phyloP scores from a whole-genome alignment of 2,888 invertebrate genomes.

The Platypus cylindrus region DNA sequence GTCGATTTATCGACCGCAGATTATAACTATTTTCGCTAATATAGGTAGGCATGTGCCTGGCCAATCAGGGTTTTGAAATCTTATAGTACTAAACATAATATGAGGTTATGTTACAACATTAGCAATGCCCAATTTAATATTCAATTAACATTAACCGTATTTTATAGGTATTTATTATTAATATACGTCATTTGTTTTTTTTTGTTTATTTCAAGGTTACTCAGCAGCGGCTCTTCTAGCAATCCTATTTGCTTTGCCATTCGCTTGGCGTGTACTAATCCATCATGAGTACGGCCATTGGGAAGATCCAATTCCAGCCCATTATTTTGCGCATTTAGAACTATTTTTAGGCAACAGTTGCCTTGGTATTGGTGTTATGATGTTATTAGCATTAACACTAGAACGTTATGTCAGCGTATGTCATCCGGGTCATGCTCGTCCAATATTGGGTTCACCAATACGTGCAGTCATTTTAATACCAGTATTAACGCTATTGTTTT shows the following conservation, averaged over 20 bases:
- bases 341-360: conserved; percentile 55
- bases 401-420: conserved; percentile 66
- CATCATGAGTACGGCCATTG: conserved; percentile 54
- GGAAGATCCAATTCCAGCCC: conserved; percentile 50
- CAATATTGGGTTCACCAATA: conserved; percentile 46
- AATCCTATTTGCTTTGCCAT: conserved; percentile 55
- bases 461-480: conserved; percentile 52
- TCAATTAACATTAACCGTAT: too few relatives aligned
- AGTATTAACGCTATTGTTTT: conserved; percentile 50
- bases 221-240: conserved; percentile 66
- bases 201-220: conserved; percentile 43
- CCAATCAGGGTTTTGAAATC: too few relatives aligned
- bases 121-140: too few relatives aligned
- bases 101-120: too few relatives aligned
- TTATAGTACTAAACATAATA: too few relatives aligned
- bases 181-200: too few relatives aligned
- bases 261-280: conserved; percentile 51
- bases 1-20: too few relatives aligned
- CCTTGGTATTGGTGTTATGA: conserved; percentile 61
- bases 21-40: too few relatives aligned
- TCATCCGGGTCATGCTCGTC: conserved; percentile 54
- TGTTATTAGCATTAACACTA: conserved; percentile 59
- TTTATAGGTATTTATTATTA: too few relatives aligned
- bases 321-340: conserved; percentile 57
- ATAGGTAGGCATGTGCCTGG: too few relatives aligned